These are phyloP conservation scores for Euplexia lucipara DNA, from an alignment of 2,888 invertebrate genomes.

Conservation along the genomic window DNA sequence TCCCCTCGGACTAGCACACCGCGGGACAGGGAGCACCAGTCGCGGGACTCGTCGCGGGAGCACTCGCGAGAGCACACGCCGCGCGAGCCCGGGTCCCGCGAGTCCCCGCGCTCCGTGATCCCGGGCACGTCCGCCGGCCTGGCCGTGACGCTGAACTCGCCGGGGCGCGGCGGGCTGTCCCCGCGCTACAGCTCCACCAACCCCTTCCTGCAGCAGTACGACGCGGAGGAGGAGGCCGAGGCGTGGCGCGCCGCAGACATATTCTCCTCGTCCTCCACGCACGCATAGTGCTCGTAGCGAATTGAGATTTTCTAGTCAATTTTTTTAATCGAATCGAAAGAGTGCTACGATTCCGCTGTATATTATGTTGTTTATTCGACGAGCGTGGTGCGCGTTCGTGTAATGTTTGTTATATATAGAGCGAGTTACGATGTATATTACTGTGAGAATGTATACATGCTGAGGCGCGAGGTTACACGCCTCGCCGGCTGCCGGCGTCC, in stretches of 20 bases:
- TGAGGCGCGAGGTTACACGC: slow-evolving; percentile 80
- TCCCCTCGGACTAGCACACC: slow-evolving; percentile 83
- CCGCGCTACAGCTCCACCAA: slow-evolving; percentile 90
- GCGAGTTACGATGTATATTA: slow-evolving; percentile 89
- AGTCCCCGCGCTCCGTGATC: slow-evolving; percentile 80
- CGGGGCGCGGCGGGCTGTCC: slow-evolving; percentile 71
- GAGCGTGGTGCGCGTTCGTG: slow-evolving; percentile 87
- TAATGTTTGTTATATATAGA: slow-evolving; percentile 88
- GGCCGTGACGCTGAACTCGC: slow-evolving; percentile 91
- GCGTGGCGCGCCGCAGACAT: slow-evolving; percentile 88
- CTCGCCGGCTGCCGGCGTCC: slow-evolving; percentile 81
- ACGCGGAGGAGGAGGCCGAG: slow-evolving; percentile 88
- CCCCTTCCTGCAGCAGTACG: slow-evolving; percentile 91
- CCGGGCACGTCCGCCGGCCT: slow-evolving; percentile 92
- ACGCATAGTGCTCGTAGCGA: slow-evolving; percentile 88
- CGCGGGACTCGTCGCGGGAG: slow-evolving; percentile 80
- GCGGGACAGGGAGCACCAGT: slow-evolving; percentile 75
- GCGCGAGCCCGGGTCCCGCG: slow-evolving; percentile 71
- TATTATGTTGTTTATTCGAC: slow-evolving; percentile 86
- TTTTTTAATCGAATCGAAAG: slow-evolving; percentile 88
- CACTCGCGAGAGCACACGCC: slow-evolving; percentile 71
- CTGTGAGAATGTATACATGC: slow-evolving; percentile 87
- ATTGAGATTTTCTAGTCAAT: slow-evolving; percentile 91
- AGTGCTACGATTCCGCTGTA: slow-evolving; percentile 89
- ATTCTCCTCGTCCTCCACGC: slow-evolving; percentile 87